These are phyloP conservation scores for Protobothrops mucrosquamatus DNA, from an alignment of 2,113 vertebrate genomes.

Conservation along the genomic window DNA sequence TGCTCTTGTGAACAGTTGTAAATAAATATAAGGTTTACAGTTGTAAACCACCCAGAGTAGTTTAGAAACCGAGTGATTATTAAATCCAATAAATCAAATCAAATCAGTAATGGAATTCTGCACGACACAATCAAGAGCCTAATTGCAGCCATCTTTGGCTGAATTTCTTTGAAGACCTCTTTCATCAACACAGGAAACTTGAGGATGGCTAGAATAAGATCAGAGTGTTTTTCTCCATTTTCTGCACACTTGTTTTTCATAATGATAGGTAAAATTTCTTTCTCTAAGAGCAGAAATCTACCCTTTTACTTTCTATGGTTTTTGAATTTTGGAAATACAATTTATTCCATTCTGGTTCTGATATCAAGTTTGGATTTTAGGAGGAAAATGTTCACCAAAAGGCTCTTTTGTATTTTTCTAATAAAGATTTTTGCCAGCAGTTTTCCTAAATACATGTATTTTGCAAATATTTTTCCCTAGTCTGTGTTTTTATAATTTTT, in stretches of 20 bases:
- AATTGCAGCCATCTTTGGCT: no score
- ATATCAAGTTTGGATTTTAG: not conserved
- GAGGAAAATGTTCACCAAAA: not conserved
- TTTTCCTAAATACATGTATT: not conserved
- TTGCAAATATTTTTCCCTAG: not conserved
- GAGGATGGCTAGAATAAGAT: no score
- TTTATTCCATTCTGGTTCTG: not conserved
- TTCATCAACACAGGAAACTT: no score
- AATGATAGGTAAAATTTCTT: not conserved
- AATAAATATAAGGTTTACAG: not conserved
- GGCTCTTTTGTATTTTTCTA: not conserved
- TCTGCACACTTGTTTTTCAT: not conserved
- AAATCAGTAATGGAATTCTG: no score
- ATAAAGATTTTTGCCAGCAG: not conserved
- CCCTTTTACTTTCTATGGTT: not conserved
- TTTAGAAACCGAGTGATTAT: not conserved
- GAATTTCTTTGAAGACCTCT: no score
- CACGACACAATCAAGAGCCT: no score
- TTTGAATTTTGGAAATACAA: not conserved
- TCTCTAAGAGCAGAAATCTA: not conserved
- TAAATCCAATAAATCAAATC: no score
- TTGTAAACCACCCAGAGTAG: not conserved
- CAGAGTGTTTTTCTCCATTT: not conserved
- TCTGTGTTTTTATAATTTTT: not conserved
- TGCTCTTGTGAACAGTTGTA: not conserved